Base-by-base conservation (phyloP, 2,888 invertebrate genomes). In the Platycheirus albimanus region DNA sequence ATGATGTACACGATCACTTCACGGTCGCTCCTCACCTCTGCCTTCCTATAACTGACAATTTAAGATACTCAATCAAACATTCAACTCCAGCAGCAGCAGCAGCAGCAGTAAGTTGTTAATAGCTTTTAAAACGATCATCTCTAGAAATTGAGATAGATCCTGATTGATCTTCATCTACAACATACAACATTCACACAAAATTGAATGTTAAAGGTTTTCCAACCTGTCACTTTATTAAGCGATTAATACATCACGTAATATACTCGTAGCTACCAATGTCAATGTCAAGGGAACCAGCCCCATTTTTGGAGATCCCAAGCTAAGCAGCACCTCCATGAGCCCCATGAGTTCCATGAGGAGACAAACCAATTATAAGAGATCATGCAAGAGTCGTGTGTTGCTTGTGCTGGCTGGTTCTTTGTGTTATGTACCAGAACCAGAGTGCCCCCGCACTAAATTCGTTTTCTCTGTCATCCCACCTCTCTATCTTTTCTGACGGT, bases 381-480 rank as follows among this genome's bases (percentile, higher is more conserved):
- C 80, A 81, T 81, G 80, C 75, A 71, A 61, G 33, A 52, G 80
- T 66, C 70, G 64, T 66, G 80, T 81, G 80, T 71, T 76, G 15
- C 8, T 19, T 36, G 6, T 24, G 20, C 19, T 67, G 20, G 20
- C 19, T 67, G 20, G 47, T 67, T 74, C 63, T 79, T 70, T 70
- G 45, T 67, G 49, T 43, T 56, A 15, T 24, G 15, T n/a, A n/a
- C n/a, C n/a, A n/a, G n/a, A n/a, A n/a, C n/a, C n/a, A 8, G 13
- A 28, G 15, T 33, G 61, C 75, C 61, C 80, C 75, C 70, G 58
- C 66, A 70, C 41, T 58, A 52, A 75, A 70, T 51, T 75, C 43
- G 38, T 45, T 71, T 70, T 52, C 30, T 24, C 58, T 75, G 69
- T 45, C 75, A 63, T 45, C 70, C 56, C 47, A 81, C 70, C 58